Conservation (phyloP, 2,797 vertebrate genomes). For the Galago senegalensis region DNA sequence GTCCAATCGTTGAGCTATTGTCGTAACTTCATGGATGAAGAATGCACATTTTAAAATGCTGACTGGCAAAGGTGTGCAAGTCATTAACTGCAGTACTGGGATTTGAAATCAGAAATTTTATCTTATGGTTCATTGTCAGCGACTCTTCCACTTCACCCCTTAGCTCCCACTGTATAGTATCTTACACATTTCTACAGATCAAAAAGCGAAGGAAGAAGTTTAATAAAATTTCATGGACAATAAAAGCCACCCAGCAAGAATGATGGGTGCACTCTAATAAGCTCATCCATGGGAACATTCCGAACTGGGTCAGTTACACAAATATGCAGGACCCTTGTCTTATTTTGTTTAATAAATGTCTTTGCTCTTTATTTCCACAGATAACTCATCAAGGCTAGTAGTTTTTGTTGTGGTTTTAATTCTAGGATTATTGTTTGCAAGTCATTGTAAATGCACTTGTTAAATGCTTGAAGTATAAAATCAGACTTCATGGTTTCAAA, state of each 20-base stretch:
- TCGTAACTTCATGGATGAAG: neutral
- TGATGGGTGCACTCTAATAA: neutral
- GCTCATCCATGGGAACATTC: neutral
- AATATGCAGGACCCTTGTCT: neutral
- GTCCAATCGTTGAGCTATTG: neutral
- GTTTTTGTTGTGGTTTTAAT: slow-evolving; percentile 20
- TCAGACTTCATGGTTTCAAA: neutral
- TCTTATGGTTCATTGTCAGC: neutral
- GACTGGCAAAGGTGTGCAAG: neutral
- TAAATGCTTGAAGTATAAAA: neutral
- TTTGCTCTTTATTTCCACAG: neutral
- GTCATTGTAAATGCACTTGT: neutral
- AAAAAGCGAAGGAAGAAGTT: neutral
- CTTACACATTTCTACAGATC: neutral
- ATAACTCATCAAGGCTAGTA: neutral
- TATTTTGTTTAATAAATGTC: neutral
- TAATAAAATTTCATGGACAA: neutral
- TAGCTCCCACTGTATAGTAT: neutral
- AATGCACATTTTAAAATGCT: neutral
- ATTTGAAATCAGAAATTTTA: slow-evolving; percentile 35
- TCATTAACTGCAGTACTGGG: neutral
- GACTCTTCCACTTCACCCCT: neutral
- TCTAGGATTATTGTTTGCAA: slow-evolving; percentile 26
- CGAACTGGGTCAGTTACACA: neutral
- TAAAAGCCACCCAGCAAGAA: neutral